Conservation (phyloP, 2,113 vertebrate species). For the Syngnathus typhle region DNA sequence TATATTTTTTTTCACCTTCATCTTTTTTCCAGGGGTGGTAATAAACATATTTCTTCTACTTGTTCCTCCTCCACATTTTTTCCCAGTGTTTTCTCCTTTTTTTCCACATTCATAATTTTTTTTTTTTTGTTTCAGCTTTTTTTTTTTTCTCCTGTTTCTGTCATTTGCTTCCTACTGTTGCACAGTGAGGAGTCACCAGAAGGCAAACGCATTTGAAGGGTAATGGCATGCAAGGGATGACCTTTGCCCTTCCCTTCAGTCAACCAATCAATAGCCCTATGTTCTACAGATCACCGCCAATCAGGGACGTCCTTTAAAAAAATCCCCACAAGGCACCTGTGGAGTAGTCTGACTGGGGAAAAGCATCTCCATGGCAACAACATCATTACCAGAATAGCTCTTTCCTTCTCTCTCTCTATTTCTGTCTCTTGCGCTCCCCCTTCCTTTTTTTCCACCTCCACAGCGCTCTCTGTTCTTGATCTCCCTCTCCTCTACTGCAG, state of each 20-base stretch:
- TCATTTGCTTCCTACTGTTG: not conserved
- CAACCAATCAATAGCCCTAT: slow-evolving; percentile 21
- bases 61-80: no score
- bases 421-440: slow-evolving; percentile 1
- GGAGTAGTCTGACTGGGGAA: slow-evolving; percentile 45
- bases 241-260: slow-evolving; percentile 38
- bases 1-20: no score
- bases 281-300: slow-evolving; percentile 31
- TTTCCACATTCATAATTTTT: no score
- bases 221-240: slow-evolving; percentile 8
- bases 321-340: slow-evolving; percentile 55
- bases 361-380: slow-evolving; percentile 59
- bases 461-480: not conserved
- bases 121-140: no score
- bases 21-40: no score
- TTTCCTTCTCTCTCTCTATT: slow-evolving; percentile 33
- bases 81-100: no score
- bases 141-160: no score
- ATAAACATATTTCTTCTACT: no score
- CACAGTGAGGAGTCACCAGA: not conserved
- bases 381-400: slow-evolving; percentile 62
- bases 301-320: slow-evolving; percentile 31
- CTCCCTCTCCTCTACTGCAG: not conserved
- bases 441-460: slow-evolving; percentile 16
- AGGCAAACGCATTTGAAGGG: not conserved